Evolutionary conservation across 2,888 invertebrate species (phyloP).

Genomic region (Frankliniella fusca): DNA sequence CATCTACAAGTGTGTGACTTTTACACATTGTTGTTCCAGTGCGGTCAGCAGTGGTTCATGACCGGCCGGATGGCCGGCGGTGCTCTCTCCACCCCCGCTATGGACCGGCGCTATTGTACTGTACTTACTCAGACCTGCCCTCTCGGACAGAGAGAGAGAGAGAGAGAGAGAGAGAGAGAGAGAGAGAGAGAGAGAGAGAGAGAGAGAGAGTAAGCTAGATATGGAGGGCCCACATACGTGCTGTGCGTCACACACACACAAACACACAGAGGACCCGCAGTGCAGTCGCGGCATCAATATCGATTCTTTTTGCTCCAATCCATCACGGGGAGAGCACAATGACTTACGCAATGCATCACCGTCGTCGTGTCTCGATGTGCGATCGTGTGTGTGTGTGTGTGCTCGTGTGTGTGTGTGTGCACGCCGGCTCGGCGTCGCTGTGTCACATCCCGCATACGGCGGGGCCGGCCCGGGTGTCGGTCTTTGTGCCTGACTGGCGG

Average conservation of each 20-base stretch:
- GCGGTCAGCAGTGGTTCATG: no score
- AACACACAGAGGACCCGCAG: no score
- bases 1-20: no score
- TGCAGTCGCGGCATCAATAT: background rate
- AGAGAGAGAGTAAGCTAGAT: background rate
- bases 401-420: no score
- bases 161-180: background rate
- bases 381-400: background rate
- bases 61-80: no score
- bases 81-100: no score
- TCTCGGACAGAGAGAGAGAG: background rate
- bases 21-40: no score
- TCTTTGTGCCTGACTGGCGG: background rate
- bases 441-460: background rate
- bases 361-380: background rate
- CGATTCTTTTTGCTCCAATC: background rate
- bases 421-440: no score
- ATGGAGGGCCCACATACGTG: background rate
- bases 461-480: background rate
- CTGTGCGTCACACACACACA: no score
- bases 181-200: slow-evolving; percentile 1
- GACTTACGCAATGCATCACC: background rate
- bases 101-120: no score
- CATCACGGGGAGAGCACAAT: background rate
- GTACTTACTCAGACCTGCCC: no score